A percentile compares a stretch with the other conserved stretches of the same genome.
Evolutionary conservation across 2,113 vertebrate species (phyloP).

Genomic region (Nettapus auritus): DNA sequence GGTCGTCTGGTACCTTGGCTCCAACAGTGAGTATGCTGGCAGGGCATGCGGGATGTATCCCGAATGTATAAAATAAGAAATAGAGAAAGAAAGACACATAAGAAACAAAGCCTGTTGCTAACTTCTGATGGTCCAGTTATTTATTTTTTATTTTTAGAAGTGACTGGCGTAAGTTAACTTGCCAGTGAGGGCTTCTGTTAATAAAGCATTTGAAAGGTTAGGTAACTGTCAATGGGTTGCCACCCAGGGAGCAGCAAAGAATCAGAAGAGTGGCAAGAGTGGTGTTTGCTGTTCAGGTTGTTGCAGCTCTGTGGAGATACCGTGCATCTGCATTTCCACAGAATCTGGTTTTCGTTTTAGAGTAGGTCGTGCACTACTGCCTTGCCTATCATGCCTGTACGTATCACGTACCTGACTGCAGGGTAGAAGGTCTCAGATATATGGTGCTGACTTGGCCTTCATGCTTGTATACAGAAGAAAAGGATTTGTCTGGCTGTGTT

Average conservation of each 20-base stretch:
- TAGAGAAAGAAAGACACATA: not conserved
- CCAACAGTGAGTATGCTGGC: constrained; percentile 82
- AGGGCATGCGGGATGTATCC: not conserved
- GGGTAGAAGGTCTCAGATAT: not conserved
- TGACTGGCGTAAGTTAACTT: not conserved
- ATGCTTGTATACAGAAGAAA: not conserved
- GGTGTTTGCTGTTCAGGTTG: not conserved
- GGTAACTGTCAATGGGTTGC: not conserved
- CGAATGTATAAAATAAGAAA: not conserved
- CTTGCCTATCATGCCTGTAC: fast-evolving
- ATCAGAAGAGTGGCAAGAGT: not conserved
- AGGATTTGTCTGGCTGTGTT: not conserved
- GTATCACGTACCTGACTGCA: not conserved
- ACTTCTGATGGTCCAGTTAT: not conserved
- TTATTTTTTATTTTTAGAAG: not conserved
- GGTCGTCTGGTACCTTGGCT: constrained; percentile 92
- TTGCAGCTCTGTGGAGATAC: not conserved
- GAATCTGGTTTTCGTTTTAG: not conserved
- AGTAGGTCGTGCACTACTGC: not conserved
- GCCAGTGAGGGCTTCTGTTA: not conserved
- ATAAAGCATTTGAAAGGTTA: not conserved
- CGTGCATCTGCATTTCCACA: fast-evolving
- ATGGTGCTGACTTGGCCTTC: not conserved
- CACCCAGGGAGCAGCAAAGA: not conserved
- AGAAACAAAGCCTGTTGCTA: not conserved